Conservation (phyloP, 2,888 invertebrate species). For the Heliconius ethilla region DNA sequence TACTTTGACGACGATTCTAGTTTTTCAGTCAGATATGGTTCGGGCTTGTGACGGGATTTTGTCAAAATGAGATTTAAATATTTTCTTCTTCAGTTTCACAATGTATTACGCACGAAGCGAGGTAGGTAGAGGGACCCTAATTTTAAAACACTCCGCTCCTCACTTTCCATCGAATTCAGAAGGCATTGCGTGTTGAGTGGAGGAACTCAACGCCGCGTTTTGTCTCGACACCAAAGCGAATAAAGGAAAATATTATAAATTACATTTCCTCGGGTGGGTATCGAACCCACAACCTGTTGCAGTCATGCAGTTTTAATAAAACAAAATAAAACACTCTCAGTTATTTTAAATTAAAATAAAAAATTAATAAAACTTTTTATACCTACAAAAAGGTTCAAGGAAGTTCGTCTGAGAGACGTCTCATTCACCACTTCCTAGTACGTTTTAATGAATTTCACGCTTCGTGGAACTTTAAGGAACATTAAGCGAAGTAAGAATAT, state of each 20-base stretch:
- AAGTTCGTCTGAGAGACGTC: slow-evolving; percentile 22
- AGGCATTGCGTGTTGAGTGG: background rate
- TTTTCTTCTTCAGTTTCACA: background rate
- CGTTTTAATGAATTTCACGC: slow-evolving; percentile 31
- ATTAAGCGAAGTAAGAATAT: background rate
- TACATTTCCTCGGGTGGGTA: background rate
- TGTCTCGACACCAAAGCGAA: background rate
- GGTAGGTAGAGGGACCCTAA: too few species aligned
- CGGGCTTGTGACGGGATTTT: background rate
- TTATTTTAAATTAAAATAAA: background rate
- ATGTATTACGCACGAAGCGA: too few species aligned
- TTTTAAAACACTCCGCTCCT: too few species aligned
- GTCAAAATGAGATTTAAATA: too few species aligned
- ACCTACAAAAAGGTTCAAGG: slow-evolving; percentile 22
- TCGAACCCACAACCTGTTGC: background rate
- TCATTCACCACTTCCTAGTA: slow-evolving; percentile 20
- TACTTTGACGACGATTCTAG: background rate
- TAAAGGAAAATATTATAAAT: background rate
- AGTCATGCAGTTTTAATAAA: background rate
- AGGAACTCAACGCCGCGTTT: background rate
- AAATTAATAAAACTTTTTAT: background rate
- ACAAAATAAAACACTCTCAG: background rate
- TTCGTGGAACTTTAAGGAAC: slow-evolving; percentile 21
- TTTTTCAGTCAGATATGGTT: background rate
- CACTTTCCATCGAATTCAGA: too few species aligned